phyloP scores from a whole-genome alignment of 2,113 vertebrate genomes.

The Oncorhynchus kisutch region DNA sequence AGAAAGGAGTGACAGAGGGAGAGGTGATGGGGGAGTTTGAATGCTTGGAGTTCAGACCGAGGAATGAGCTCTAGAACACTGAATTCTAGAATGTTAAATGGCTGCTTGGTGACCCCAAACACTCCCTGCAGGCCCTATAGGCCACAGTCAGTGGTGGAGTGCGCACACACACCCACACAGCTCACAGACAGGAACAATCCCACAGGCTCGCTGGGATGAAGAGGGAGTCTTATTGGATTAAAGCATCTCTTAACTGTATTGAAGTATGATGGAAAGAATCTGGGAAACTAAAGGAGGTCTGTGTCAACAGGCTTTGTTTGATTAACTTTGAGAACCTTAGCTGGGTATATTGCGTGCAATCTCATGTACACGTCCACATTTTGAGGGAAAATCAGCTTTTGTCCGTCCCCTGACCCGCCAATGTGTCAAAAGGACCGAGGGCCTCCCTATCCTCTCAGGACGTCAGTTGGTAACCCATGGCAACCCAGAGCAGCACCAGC shows the following conservation, averaged over 20 bases:
- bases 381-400: neutral
- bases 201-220: neutral
- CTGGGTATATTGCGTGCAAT: slow-evolving; percentile 35
- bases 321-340: slow-evolving; percentile 52
- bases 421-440: slow-evolving; percentile 18
- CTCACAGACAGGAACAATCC: slow-evolving; percentile 7
- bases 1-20: neutral
- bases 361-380: slow-evolving; percentile 38
- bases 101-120: slow-evolving; percentile 58
- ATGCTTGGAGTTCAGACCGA: slow-evolving; percentile 25
- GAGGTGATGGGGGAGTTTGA: neutral
- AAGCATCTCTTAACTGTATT: slow-evolving; percentile 60
- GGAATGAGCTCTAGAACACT: slow-evolving; percentile 28
- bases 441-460: slow-evolving; percentile 13
- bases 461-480: slow-evolving; percentile 34
- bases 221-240: slow-evolving; percentile 66
- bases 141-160: slow-evolving; percentile 43
- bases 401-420: slow-evolving; percentile 35
- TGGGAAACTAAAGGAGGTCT: slow-evolving; percentile 51
- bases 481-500: slow-evolving; percentile 25
- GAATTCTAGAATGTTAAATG: slow-evolving; percentile 31
- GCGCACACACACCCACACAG: slow-evolving; percentile 34
- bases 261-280: slow-evolving; percentile 61
- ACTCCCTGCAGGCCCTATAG: slow-evolving; percentile 46
- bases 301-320: slow-evolving; percentile 61